Evolutionary conservation across 2,113 vertebrate species (phyloP).

Genomic region (Sus scrofa): T2T-Sscrofa CM000814.6:12780501-12781000

Average conservation of each 20-base stretch:
- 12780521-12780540: background rate
- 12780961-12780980: background rate
- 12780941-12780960: background rate
- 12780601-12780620: background rate
- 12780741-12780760: background rate
- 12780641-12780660: background rate
- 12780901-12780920: background rate
- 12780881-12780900: background rate
- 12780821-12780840: background rate
- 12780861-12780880: background rate
- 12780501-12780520: background rate
- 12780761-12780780: background rate
- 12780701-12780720: background rate
- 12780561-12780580: background rate
- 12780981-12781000: background rate
- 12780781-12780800: background rate
- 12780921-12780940: background rate
- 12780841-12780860: background rate
- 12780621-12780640: background rate
- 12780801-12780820: background rate
- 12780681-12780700: background rate
- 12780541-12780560: no score
- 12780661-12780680: background rate
- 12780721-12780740: background rate
- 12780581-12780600: background rate